A percentile compares a stretch with the other conserved stretches of the same genome.
Conservation (phyloP, 2,113 vertebrate genomes). For the Todiramphus chloris region DNA sequence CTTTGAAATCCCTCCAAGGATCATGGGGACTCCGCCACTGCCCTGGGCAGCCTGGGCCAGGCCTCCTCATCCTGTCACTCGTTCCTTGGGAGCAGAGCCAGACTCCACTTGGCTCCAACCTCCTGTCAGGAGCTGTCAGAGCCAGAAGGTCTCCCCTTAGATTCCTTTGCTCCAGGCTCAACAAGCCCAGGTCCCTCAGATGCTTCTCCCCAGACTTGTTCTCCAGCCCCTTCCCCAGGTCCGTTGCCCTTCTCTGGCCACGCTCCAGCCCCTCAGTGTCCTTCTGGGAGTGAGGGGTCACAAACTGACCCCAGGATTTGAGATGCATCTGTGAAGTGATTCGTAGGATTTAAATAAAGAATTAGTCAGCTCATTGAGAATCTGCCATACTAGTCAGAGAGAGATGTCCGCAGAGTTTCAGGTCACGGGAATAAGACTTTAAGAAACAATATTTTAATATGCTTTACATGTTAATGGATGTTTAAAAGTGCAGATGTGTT, state of each 20-base stretch:
- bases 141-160: not conserved
- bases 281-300: not conserved
- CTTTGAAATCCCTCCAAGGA: not conserved
- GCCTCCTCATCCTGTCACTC: not conserved
- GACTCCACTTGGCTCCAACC: not conserved
- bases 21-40: not conserved
- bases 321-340: not conserved
- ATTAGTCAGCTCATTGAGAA: not conserved
- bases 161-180: not conserved
- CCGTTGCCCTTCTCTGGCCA: not conserved
- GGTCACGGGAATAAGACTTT: not conserved
- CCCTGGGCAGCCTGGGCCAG: not conserved
- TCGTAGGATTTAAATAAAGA: not conserved
- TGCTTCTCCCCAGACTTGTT: not conserved
- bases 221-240: not conserved
- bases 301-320: not conserved
- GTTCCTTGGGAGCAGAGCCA: not conserved
- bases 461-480: not conserved
- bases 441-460: not conserved
- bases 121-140: not conserved
- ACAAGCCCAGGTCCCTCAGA: not conserved
- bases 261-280: not conserved
- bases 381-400: not conserved
- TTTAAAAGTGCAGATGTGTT: conserved; percentile 9
- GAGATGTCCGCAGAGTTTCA: not conserved